Conservation (phyloP, 2,888 invertebrate genomes). For the Limnephilus lunatus region DNA sequence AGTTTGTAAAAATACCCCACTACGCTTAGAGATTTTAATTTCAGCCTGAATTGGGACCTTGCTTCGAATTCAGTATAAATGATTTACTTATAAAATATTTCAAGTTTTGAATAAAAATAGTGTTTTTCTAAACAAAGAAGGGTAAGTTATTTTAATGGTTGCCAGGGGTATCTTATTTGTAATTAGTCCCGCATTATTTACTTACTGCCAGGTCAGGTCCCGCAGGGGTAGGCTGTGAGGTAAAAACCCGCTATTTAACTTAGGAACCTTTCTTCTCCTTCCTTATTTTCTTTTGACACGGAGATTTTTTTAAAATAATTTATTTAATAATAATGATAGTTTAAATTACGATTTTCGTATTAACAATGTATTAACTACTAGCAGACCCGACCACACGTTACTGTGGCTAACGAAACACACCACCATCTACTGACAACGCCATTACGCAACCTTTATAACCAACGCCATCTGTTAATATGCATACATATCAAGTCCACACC, state of each 20-base stretch:
- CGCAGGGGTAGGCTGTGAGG: not conserved
- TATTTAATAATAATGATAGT: no score
- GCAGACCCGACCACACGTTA: no score
- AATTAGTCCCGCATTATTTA: not conserved
- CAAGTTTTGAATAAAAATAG: not conserved
- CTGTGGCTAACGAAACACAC: no score
- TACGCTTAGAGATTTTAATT: not conserved
- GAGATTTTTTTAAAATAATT: no score
- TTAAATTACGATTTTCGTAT: no score
- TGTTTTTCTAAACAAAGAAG: not conserved
- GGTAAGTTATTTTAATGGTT: not conserved
- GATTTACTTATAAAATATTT: not conserved
- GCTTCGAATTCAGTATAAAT: not conserved
- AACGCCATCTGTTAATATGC: no score
- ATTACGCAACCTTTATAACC: no score
- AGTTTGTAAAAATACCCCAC: no score
- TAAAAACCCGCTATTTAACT: not conserved
- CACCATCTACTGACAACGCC: no score
- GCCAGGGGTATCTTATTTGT: not conserved
- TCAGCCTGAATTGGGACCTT: not conserved
- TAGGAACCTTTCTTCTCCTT: not conserved
- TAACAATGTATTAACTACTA: no score
- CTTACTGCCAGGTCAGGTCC: not conserved
- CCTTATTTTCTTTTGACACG: no score
- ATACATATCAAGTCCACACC: no score